phyloP scores from a whole-genome alignment of 1,140 invertebrate genomes.

The Formica exsecta region DNA sequence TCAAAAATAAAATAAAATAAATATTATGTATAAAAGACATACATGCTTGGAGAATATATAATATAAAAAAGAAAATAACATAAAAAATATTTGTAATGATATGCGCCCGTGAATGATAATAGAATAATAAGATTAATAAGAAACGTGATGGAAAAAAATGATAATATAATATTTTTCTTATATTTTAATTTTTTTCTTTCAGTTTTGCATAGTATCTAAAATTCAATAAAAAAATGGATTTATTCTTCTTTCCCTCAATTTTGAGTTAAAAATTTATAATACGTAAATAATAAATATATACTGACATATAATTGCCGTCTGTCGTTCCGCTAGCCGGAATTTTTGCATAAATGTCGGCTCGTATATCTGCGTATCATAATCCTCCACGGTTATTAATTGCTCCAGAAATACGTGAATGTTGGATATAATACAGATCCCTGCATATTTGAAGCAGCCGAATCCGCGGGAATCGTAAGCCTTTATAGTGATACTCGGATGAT shows the following conservation, averaged over 20 bases:
- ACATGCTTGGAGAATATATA: not conserved
- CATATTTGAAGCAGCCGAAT: slow-evolving; percentile 87
- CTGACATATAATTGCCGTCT: slow-evolving; percentile 52
- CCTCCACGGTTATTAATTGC: slow-evolving; percentile 80
- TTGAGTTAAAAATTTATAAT: not conserved
- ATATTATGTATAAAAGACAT: not conserved
- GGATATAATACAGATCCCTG: slow-evolving; percentile 86
- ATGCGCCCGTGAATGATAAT: not conserved
- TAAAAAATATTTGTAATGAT: not conserved
- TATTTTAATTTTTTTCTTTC: not conserved
- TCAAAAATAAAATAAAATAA: not conserved
- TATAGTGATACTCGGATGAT: slow-evolving; percentile 87
- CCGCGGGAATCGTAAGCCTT: slow-evolving; percentile 88
- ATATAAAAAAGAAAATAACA: too few relatives aligned
- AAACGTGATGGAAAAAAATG: too few relatives aligned
- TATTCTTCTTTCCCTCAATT: not conserved
- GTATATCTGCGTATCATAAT: slow-evolving; percentile 80
- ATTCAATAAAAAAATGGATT: slow-evolving; percentile 8
- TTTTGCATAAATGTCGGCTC: slow-evolving; percentile 64
- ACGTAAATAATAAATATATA: not conserved
- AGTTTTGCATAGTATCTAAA: not conserved
- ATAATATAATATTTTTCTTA: too few relatives aligned
- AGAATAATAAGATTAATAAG: not conserved
- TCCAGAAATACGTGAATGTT: slow-evolving; percentile 80
- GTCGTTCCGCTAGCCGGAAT: slow-evolving; percentile 12